Evolutionary conservation across 2,797 vertebrate species (phyloP), one percentile per base, ranked within the genome.

Genomic region (Pseudomugil gertrudae): DNA sequence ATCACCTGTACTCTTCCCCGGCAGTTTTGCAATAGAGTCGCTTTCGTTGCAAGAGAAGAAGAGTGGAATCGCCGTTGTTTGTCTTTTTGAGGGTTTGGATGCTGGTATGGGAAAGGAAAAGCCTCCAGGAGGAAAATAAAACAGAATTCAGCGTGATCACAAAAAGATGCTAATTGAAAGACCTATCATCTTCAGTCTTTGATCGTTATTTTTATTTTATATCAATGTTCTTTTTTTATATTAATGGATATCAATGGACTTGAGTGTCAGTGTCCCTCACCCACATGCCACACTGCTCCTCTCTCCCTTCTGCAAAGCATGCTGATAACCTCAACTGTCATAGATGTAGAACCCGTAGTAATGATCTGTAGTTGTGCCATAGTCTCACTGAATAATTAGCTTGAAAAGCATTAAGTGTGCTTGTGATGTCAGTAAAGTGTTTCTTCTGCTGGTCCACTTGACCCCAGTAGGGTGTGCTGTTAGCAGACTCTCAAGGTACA

Each of bases 231-330:
- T 91, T 92, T 60, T 92, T 92, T 91, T 92, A 89, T 94, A 93
- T 95, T 86, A 91, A 92, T 95, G 93, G 93, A 91, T 95, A 93
- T 95, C 82, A 94, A 90, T 94, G 93, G 93, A 93, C 86, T 92
- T 93, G 81, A 94, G 83, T 95, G 92, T 94, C 91, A 87, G 86
- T 90, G 93, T 95, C 93, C 92, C 92, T 90, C 91, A 95, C 93
- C 93, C 92, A 94, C 94, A 94, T 94, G 91, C 92, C 92, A 93
- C 93, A 92, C 92, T 92, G 90, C 92, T 91, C 92, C 93, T 94
- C 89, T 94, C 90, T 91, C 87, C 92, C 90, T 43, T 94, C 92
- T 89, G 66, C 84, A n/a, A 36, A 92, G 93, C 93, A 94, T 95
- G 93, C 88, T 48, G 35, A 81, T 57, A 75, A 86, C 86, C 90